A percentile compares a stretch with the other conserved stretches of the same genome.
These are phyloP conservation scores for Gymnarchus niloticus DNA, from an alignment of 2,113 vertebrate genomes.

Conservation along the genomic window DNA sequence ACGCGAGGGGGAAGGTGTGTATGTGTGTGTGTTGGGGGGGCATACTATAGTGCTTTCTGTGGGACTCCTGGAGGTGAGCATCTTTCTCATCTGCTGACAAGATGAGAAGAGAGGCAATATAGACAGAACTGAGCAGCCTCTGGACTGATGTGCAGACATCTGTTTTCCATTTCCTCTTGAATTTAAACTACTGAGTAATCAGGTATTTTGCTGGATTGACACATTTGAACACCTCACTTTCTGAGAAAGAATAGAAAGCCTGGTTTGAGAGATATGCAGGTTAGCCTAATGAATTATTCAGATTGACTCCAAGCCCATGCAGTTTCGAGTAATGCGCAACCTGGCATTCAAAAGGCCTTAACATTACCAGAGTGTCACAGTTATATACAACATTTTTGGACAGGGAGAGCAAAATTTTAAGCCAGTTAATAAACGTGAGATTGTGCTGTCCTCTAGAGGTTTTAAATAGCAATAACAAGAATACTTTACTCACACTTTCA, in stretches of 20 bases:
- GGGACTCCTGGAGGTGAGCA: not conserved
- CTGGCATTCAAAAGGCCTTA: not conserved
- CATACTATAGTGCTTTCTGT: not conserved
- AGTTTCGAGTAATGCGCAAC: not conserved
- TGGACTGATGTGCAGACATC: not conserved
- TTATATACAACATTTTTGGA: not conserved
- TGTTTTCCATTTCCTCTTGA: slow-evolving; percentile 1
- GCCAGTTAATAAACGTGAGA: slow-evolving; percentile 9
- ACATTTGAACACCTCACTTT: not conserved
- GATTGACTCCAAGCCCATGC: not conserved
- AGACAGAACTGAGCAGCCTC: not conserved
- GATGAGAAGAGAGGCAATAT: not conserved
- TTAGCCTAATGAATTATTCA: not conserved
- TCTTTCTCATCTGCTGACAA: not conserved
- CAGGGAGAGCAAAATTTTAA: not conserved
- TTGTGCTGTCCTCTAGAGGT: slow-evolving; percentile 51
- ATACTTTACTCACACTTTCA: not conserved
- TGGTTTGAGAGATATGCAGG: slow-evolving; percentile 6
- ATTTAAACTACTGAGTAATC: not conserved
- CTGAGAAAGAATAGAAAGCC: not conserved
- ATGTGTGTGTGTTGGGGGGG: slow-evolving; percentile 23
- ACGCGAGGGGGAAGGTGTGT: slow-evolving; percentile 28
- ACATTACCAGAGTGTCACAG: not conserved
- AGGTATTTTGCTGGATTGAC: not conserved
- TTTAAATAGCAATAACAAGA: not conserved